Base-by-base conservation (phyloP, 2,888 invertebrate species). In the Oscheius sp. region DNA sequence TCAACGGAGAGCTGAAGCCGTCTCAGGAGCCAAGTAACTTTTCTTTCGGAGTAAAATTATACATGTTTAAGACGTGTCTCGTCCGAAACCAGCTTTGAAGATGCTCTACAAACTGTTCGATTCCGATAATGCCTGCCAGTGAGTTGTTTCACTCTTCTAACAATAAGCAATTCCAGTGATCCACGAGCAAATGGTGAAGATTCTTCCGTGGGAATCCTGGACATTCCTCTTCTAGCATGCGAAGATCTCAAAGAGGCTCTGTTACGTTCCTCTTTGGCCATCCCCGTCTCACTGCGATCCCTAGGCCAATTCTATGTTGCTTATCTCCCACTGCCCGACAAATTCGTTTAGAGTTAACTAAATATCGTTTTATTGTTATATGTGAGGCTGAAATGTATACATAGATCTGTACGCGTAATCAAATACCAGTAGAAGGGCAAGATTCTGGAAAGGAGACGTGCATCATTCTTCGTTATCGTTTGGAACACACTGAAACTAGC, bases 161-260 rank as follows among this genome's bases (percentile, higher is more conserved):
- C 11, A 29, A 47, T 50, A 29, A 53, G 50, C 37, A 11, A 37
- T 72, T 82, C 51, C 74, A 85, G 84, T 63, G 87, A 87, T 73
- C 87, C 87, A 0, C 83, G 87, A 35, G 87, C 86, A 2, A 87
- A 84, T 57, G 87, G 87, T 29, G 81, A 83, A 57, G 87, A 87
- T 72, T 78, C 86, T 7, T 85, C 85, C 4, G 87, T 87, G 1
- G 83, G 85, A 32, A 59, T 85, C 2, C 59, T 87, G 32, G 84
- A 84, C 51, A 65, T 86, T 11, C 86, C 87, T 2, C 66, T 74
- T 10, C 71, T 76, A 9, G 79, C 77, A 51, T 79, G 79, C 66
- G 71, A 80, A 47, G 68, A 76, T 33, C 72, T 87, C 51, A 78
- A 79, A 55, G 84, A 85, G 53, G 57, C 80, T 13, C 78, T 87